Conservation (phyloP, 2,113 vertebrate species). For the Pterophyllum scalare region DNA sequence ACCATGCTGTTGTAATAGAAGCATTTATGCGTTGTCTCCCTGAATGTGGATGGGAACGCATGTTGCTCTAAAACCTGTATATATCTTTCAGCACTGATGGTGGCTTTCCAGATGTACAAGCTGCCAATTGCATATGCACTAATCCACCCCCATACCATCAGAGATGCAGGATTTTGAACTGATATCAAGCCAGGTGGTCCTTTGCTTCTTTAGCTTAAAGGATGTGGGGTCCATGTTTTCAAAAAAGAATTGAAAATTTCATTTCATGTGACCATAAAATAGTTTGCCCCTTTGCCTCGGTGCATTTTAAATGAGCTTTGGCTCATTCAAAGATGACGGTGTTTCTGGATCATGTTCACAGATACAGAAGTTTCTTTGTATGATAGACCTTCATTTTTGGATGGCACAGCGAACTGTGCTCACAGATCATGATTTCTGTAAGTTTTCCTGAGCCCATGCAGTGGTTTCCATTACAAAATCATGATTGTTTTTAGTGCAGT, state of each 20-base stretch:
- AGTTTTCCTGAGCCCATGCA: too few relatives aligned
- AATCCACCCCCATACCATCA: neutral
- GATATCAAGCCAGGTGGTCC: neutral
- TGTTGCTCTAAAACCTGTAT: neutral
- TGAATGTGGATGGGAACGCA: rapidly evolving
- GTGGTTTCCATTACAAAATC: too few relatives aligned
- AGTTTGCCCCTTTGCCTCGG: neutral
- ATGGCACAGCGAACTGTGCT: too few relatives aligned
- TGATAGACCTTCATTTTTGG: too few relatives aligned
- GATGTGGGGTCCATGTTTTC: neutral
- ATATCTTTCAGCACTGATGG: neutral
- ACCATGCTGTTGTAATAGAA: neutral
- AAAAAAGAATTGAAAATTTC: neutral
- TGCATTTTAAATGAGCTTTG: neutral
- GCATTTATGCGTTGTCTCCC: neutral
- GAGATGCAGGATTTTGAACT: neutral
- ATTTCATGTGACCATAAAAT: rapidly evolving
- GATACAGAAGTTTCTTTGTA: too few relatives aligned
- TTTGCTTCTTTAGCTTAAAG: too few relatives aligned
- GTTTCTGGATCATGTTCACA: too few relatives aligned
- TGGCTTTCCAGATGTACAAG: neutral
- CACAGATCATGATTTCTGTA: too few relatives aligned
- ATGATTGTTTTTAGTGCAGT: too few relatives aligned
- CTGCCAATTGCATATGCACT: neutral
- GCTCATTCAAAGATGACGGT: neutral